Evolutionary conservation across 2,113 vertebrate genomes (phyloP), one percentile per base, ranked within the genome.

Genomic region (Pollimyrus isidori): DNA sequence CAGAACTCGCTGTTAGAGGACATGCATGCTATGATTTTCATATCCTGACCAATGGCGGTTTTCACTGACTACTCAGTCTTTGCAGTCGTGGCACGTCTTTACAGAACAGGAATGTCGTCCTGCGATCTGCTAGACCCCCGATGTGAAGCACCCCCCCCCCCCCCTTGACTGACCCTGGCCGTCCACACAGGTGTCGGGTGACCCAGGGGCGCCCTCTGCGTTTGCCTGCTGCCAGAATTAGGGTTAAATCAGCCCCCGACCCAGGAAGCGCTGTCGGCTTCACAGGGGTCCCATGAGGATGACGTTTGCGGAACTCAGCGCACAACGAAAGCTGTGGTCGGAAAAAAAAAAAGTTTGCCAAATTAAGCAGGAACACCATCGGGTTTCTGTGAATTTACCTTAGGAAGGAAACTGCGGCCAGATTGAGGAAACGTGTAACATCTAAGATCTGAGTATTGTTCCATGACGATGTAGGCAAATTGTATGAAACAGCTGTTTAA

Each of bases 331-430:
- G 7, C 17, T 83, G 73, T 83, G 88, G 88, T 53, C 23, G 73
- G 88, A 89, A 89, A 89, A 49, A 52, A 42, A 48, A 35, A 82
- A 84, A 23, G 83, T 50, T 4, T 86, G 21, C 21, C 45, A 42
- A 88, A 35, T 69, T 30, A 45, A 65, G 62, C 65, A 30, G n/a
- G 46, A 80, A 82, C 11, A 5, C 85, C 21, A 5, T 30, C 21
- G n/a, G 30, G 48, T 80, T 73, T 88, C 58, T 80, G 69, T 6
- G 49, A 89, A 23, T 1, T 39, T 4, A 80, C 9, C 49, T 26
- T 50, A 58, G 49, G 73, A 83, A 89, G 88, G 88, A 88, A 88
- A 35, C 50, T 56, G 88, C n/a, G 88, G 88, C 80, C 80, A 83
- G 73, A 50, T 83, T 89, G 3, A 88, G 73, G 17, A 42, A 39